Evolutionary conservation across 2,888 invertebrate genomes (phyloP), one percentile per base, ranked within the genome.

Genomic region (Phaedon cochleariae): DNA sequence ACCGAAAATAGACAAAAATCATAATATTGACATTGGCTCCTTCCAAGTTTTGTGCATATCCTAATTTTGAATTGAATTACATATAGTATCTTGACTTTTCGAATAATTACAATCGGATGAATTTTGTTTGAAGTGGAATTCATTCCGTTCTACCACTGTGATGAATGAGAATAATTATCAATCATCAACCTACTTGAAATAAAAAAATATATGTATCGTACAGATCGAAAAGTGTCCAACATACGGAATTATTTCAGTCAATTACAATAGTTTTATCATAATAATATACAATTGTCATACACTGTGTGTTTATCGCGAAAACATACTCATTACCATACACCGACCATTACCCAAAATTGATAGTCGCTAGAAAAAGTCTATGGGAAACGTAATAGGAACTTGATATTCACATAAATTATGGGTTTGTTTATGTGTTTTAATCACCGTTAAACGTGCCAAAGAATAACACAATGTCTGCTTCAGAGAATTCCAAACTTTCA

Each of bases 231-330:
- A 41, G 15, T 41, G 17, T 31, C 18, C 6, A n/a, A 3, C 26
- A 12, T 41, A 26, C 17, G 45, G 15, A 18, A 26, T 10, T 26
- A 15, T 57, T 57, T 57, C 45, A 57, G 15, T 45, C 1, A 37
- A 57, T 57, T 57, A 57, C 18, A 57, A 26, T 45, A 45, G 17
- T 57, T 57, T 22, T 34, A 37, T 10, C 15, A 20, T 57, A 46
- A 57, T 57, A 2, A 57, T 26, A 29, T 57, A 45, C 17, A 45
- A 45, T 57, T 57, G 48, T 48, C 1, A 48, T 15, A 41, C 41
- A 48, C 20, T 6, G 10, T 48, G 20, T 20, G 48, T 21, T 20
- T 21, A 48, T 48, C 21, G 20, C 41, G 4, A 41, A n/a, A 41
- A 41, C 41, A 41, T 41, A 12, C 41, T 41, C 41, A 41, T 41